Percentiles rank a stretch among this genome's conserved stretches.
phyloP scores from a whole-genome alignment of 1,140 invertebrate genomes.

The Coptotermes formosanus region DNA sequence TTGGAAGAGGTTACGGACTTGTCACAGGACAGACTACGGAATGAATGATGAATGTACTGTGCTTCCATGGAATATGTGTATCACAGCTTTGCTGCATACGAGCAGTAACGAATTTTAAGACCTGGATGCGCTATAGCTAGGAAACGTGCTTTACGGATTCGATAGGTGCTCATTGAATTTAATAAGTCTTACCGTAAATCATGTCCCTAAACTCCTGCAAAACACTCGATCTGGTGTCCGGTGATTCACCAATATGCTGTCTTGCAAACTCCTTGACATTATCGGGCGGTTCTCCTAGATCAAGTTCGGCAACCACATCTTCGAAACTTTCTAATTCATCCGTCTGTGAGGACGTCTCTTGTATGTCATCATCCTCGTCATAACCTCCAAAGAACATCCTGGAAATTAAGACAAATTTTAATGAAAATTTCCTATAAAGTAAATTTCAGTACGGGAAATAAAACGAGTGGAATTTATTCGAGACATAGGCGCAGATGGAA shows the following conservation, averaged over 20 bases:
- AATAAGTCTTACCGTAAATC: constrained; percentile 68
- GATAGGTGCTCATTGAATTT: too few relatives aligned
- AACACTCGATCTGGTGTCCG: constrained; percentile 46
- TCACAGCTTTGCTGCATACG: too few relatives aligned
- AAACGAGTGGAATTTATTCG: too few relatives aligned
- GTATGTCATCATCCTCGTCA: constrained; percentile 38
- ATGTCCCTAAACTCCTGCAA: constrained; percentile 68
- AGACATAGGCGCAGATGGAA: too few relatives aligned
- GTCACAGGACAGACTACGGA: too few relatives aligned
- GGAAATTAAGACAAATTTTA: background rate
- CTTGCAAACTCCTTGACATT: constrained; percentile 52
- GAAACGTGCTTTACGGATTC: too few relatives aligned
- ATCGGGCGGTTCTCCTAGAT: constrained; percentile 46
- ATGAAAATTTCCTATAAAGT: background rate
- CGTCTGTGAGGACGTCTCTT: constrained; percentile 25
- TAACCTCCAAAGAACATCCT: constrained; percentile 20
- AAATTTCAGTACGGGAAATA: too few relatives aligned
- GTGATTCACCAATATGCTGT: constrained; percentile 52
- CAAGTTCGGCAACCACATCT: constrained; percentile 48
- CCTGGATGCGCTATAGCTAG: too few relatives aligned
- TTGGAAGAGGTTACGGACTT: too few relatives aligned
- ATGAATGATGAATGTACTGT: too few relatives aligned
- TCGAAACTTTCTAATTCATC: constrained; percentile 38
- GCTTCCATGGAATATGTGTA: too few relatives aligned
- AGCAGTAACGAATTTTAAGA: too few relatives aligned